Conservation (phyloP, 2,888 invertebrate species). For the Oxyteleia sp. region DNA sequence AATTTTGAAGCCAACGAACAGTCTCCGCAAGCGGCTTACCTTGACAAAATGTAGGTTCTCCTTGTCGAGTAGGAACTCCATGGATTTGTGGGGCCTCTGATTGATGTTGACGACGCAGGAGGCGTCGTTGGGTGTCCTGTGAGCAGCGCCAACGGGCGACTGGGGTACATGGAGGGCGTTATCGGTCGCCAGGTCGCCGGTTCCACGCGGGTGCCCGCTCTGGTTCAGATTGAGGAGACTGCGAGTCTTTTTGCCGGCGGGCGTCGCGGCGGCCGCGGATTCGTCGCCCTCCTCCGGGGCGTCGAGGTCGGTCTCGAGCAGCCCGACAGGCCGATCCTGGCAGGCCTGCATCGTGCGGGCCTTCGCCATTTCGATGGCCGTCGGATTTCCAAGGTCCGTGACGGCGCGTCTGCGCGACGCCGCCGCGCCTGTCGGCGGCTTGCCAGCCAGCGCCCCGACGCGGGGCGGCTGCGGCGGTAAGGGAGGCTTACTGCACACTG, state of each 20-base stretch:
- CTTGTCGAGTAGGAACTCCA: conserved; percentile 98
- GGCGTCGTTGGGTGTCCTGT: conserved; percentile 82
- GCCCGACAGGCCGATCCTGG: conserved; percentile 91
- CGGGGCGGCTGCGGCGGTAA: conserved; percentile 84
- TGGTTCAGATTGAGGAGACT: conserved; percentile 90
- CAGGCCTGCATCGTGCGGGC: conserved; percentile 86
- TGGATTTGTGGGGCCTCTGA: conserved; percentile 93
- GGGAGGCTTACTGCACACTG: conserved; percentile 86
- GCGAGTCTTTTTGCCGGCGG: conserved; percentile 89
- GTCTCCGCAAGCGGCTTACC: conserved; percentile 89
- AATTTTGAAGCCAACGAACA: neutral
- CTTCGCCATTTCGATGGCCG: conserved; percentile 87
- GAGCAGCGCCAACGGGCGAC: conserved; percentile 86
- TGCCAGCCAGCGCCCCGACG: conserved; percentile 84
- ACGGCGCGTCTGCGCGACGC: conserved; percentile 87
- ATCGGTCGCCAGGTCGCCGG: conserved; percentile 85
- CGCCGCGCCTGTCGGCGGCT: conserved; percentile 86
- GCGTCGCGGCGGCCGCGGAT: conserved; percentile 76
- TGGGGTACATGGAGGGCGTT: conserved; percentile 85
- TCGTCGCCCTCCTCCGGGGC: conserved; percentile 88
- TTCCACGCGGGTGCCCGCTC: conserved; percentile 84
- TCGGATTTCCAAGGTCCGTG: conserved; percentile 87
- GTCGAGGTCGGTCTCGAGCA: conserved; percentile 97
- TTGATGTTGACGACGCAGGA: conserved; percentile 81
- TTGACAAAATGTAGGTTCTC: conserved; percentile 95